phyloP scores from a whole-genome alignment of 2,113 vertebrate species.

The Scopus umbretta region DNA sequence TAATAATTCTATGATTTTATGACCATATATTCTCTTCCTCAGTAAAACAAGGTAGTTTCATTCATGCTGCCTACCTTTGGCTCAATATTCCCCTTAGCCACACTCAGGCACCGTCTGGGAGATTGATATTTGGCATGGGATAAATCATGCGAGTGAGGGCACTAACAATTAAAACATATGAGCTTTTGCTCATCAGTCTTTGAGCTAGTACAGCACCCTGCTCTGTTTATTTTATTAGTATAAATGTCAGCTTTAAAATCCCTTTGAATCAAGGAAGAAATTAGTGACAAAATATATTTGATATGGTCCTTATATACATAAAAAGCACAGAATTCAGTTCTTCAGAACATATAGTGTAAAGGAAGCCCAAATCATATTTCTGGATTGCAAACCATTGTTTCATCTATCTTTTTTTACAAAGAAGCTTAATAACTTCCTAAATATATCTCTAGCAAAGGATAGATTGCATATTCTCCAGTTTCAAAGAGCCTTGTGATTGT shows the following conservation, averaged over 20 bases:
- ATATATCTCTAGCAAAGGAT: neutral
- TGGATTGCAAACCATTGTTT: neutral
- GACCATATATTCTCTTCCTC: too few species aligned
- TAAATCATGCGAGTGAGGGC: neutral
- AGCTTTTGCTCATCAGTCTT: neutral
- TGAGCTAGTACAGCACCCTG: neutral
- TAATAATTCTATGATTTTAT: too few species aligned
- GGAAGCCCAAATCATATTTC: neutral
- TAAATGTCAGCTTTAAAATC: neutral
- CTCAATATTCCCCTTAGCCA: neutral
- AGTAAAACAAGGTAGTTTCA: neutral
- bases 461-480: neutral
- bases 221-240: neutral
- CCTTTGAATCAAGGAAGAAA: neutral
- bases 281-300: neutral
- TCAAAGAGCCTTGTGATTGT: constrained; percentile 16
- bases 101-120: fast-evolving
- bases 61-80: neutral
- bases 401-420: neutral
- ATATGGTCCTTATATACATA: neutral
- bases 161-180: neutral
- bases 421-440: neutral
- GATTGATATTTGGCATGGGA: neutral
- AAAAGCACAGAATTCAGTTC: neutral
- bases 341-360: neutral